Base-by-base conservation (phyloP, 2,797 vertebrate species). In the Tragelaphus eurycerus region DNA sequence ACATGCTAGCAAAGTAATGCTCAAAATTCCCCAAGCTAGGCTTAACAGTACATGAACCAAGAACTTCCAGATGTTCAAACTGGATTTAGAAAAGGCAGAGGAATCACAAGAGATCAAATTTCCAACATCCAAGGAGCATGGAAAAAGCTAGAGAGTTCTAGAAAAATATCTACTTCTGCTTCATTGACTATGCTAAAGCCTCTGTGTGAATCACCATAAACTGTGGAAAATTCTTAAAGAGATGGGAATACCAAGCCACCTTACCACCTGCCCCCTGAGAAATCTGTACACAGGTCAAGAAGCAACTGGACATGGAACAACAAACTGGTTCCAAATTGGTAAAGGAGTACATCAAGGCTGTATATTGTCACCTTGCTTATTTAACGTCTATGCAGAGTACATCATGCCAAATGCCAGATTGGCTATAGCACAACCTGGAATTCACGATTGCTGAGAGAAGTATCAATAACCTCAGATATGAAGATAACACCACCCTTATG, bases 281-380 rank as follows among this genome's bases (percentile, higher is more conserved):
- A 38, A 71, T 23, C 67, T 71, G 67, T 71, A 71, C 4, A 6
- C 67, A 71, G 34, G 10, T 38, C 2, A 71, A 12, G 19, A 71
- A 38, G 19, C 34, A 71, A 38, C 67, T 0, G 0, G 19, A 38
- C 2, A 6, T 12, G 19, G 67, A 71, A 71, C 10, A 13, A 71
- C 10, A 34, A 23, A 71, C 64, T 71, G n/a, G 34, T 71, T 38
- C 19, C 3, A 38, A 23, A 71, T 6, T 23, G 67, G 34, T 2
- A 38, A 38, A 71, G 64, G 17, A 34, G 64, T 38, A 71, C 2
- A 0, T 38, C 64, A 71, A 71, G 64, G n/a, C 10, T 71, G 34
- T 12, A 38, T 71, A 12, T 38, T 71, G 67, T 38, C 34, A 71
- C 67, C 34, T 6, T 71, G n/a, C 10, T 38, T 34, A 71, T 21